Conservation (phyloP, 1,140 invertebrate genomes). For the Aphaenogaster ashmeadi region DNA sequence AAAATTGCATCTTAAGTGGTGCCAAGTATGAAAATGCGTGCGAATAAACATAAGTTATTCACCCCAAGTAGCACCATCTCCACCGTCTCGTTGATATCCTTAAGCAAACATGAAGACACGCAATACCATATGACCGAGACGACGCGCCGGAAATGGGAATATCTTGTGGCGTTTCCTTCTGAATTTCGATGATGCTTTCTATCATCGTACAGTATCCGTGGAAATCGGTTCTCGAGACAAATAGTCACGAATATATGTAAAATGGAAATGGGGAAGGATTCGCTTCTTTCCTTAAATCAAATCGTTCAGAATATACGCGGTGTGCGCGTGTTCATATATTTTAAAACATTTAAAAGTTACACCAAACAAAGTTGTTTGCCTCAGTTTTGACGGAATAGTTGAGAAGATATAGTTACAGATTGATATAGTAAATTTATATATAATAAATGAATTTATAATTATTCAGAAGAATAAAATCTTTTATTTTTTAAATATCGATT, state of each 20-base stretch:
- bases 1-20: conserved; percentile 62
- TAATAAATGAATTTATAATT: not conserved
- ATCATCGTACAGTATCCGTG: conserved; percentile 71
- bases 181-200: conserved; percentile 81
- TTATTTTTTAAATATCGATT: not conserved
- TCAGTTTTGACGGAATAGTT: not conserved
- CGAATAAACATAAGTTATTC: conserved; percentile 84
- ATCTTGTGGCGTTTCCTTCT: conserved; percentile 82
- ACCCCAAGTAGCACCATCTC: conserved; percentile 76
- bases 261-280: conserved; percentile 63
- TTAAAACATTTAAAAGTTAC: conserved; percentile 9
- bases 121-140: conserved; percentile 82
- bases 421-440: no score
- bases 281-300: conserved; percentile 45
- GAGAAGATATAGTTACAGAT: no score
- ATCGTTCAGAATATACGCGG: conserved; percentile 11
- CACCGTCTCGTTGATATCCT: conserved; percentile 78
- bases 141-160: conserved; percentile 82
- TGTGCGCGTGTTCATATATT: conserved; percentile 21
- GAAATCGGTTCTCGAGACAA: conserved; percentile 73
- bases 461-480: not conserved
- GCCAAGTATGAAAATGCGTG: conserved; percentile 59
- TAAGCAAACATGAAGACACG: conserved; percentile 83
- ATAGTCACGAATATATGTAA: conserved; percentile 69
- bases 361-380: not conserved